phyloP scores from a whole-genome alignment of 2,113 vertebrate genomes.

The Thunnus maccoyii region DNA sequence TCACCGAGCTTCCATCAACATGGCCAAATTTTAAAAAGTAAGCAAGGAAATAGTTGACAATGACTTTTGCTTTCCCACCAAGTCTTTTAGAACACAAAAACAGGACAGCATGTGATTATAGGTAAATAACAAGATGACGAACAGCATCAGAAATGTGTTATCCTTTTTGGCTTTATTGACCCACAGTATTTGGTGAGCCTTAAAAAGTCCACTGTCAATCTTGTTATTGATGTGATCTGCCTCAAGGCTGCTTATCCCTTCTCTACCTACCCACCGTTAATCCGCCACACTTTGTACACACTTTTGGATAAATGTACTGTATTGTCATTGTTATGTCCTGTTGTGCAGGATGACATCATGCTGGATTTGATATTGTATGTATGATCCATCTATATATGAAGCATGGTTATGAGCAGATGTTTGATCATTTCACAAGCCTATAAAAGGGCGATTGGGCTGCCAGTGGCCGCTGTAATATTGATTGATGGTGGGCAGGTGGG shows the following conservation, averaged over 20 bases:
- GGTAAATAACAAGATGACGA: conserved; percentile 2
- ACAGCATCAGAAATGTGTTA: conserved; percentile 1
- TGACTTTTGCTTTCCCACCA: conserved; percentile 4
- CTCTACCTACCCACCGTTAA: background rate
- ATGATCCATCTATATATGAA: conserved; percentile 76
- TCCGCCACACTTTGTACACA: conserved; percentile 10
- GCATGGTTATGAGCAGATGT: conserved; percentile 82
- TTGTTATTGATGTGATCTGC: conserved; percentile 22
- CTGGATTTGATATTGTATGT: conserved; percentile 67
- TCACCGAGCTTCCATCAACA: conserved; percentile 46
- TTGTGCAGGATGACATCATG: conserved; percentile 23
- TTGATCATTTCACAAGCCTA: conserved; percentile 84
- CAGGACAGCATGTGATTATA: background rate
- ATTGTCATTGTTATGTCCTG: conserved; percentile 36
- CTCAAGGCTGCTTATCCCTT: background rate
- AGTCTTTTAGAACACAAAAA: conserved; percentile 9
- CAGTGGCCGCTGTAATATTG: conserved; percentile 82
- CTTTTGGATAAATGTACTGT: conserved; percentile 26
- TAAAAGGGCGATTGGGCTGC: conserved; percentile 82
- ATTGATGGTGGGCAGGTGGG: conserved; percentile 85
- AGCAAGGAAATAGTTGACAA: conserved; percentile 31
- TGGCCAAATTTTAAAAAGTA: conserved; percentile 48
- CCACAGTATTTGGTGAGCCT: conserved; percentile 23
- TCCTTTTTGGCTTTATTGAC: conserved; percentile 47
- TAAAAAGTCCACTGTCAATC: conserved; percentile 34